Base-by-base conservation (phyloP, 2,888 invertebrate genomes). In the Tortricodes alternella region DNA sequence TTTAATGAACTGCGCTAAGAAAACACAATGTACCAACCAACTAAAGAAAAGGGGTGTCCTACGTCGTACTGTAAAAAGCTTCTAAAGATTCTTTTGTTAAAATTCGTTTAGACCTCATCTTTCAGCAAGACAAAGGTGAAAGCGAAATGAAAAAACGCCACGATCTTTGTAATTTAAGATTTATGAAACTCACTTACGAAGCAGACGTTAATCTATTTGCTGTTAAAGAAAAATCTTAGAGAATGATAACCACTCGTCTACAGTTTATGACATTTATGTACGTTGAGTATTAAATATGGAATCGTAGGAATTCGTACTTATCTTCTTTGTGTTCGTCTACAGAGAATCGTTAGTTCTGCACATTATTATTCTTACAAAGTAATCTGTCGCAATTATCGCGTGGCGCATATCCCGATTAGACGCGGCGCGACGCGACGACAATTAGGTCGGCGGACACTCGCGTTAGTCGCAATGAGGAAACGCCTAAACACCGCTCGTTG, bases 401-500 rank as follows among this genome's bases (percentile, higher is more conserved):
- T 83, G 85, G 81, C 87, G 85, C 88, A 86, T 89, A 89, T 90
- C 89, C 89, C 85, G 88, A 89, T 90, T 90, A 89, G 85, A 74
- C 58, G 73, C 83, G 86, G 62, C 87, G 86, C 81, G 86, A 62
- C 87, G 86, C 81, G 87, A 78, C 84, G 80, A 68, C 89, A 89
- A 90, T 90, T 90, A 90, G 89, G 89, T 80, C 86, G 83, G 80
- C 89, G 89, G 89, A 90, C 89, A 89, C 75, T 76, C 86, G 85
- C 84, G 82, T 89, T 89, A 89, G 83, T 83, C 83, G 83, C 83
- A 89, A 89, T 89, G 87, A 89, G 89, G 89, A 89, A 86, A 89
- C 89, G 86, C 83, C 87, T 89, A 85, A 86, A 84, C 87, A 82
- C 80, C 63, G 71, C 76, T 81, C 74, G 72, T 83, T 81, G 79